phyloP scores from a whole-genome alignment of 2,888 invertebrate genomes.

The Drosophila histrio region DNA sequence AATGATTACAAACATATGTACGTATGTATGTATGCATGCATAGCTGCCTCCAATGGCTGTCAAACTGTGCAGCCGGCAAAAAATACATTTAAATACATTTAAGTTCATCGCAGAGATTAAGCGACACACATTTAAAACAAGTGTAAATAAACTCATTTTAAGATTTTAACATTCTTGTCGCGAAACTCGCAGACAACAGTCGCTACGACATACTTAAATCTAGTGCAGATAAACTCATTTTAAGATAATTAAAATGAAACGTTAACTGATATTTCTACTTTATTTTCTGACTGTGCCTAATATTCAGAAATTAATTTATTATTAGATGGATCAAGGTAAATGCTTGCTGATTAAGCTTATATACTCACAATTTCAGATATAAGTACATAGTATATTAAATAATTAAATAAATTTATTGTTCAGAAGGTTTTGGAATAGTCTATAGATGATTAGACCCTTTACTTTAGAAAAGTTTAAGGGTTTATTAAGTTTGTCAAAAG shows the following conservation, averaged over 20 bases:
- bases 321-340: too few species aligned
- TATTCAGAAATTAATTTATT: too few species aligned
- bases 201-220: neutral
- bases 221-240: neutral
- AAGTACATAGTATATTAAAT: too few species aligned
- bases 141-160: neutral
- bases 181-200: neutral
- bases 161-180: neutral
- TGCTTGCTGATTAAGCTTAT: too few species aligned
- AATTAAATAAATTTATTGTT: too few species aligned
- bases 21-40: neutral
- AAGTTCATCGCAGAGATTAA: neutral
- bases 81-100: too few species aligned
- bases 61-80: constrained; percentile 27
- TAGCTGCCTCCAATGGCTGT: constrained; percentile 6
- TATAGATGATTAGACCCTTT: too few species aligned
- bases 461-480: too few species aligned
- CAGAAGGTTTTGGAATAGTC: too few species aligned
- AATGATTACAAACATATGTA: neutral
- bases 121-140: neutral
- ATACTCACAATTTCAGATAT: too few species aligned
- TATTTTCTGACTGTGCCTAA: too few species aligned
- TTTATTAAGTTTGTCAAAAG: too few species aligned
- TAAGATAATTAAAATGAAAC: neutral
- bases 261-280: neutral